phyloP scores from a whole-genome alignment of 2,888 invertebrate species.

The Chironomus tentans region DNA sequence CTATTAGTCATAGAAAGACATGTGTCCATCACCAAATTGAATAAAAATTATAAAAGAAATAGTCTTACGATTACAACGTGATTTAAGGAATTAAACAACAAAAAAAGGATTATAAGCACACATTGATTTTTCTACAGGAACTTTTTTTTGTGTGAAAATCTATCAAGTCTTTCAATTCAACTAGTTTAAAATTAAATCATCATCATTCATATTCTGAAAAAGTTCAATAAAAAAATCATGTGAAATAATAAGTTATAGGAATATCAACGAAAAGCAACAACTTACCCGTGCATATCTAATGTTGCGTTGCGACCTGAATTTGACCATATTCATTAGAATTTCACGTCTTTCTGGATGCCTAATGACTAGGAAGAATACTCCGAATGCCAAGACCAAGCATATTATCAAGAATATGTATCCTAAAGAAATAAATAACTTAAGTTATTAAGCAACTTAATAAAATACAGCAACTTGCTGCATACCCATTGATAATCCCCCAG shows the following conservation, averaged over 20 bases:
- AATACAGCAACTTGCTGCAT: too few species aligned
- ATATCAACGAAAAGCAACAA: background rate
- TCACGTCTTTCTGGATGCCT: slow-evolving; percentile 20
- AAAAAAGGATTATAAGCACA: background rate
- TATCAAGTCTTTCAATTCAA: background rate
- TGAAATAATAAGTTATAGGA: background rate
- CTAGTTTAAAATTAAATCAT: slow-evolving; percentile 19
- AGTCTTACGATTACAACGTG: background rate
- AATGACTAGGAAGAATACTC: background rate
- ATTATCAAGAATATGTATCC: slow-evolving; percentile 3
- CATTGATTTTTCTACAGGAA: background rate
- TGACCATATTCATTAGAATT: slow-evolving; percentile 1
- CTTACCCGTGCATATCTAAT: slow-evolving; percentile 21
- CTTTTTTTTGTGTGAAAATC: background rate
- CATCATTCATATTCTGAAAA: slow-evolving; percentile 24
- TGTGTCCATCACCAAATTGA: background rate
- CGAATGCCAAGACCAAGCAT: background rate
- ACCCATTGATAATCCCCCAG: background rate
- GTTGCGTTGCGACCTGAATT: background rate
- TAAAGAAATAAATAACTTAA: background rate
- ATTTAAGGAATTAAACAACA: background rate
- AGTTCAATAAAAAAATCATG: slow-evolving; percentile 24
- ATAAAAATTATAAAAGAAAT: background rate
- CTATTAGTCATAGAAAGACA: background rate
- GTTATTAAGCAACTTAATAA: too few species aligned